Percentiles rank a stretch among this genome's conserved stretches.
These are phyloP conservation scores for Chironomus tentans DNA, from an alignment of 2,888 invertebrate species.

Conservation along the genomic window DNA sequence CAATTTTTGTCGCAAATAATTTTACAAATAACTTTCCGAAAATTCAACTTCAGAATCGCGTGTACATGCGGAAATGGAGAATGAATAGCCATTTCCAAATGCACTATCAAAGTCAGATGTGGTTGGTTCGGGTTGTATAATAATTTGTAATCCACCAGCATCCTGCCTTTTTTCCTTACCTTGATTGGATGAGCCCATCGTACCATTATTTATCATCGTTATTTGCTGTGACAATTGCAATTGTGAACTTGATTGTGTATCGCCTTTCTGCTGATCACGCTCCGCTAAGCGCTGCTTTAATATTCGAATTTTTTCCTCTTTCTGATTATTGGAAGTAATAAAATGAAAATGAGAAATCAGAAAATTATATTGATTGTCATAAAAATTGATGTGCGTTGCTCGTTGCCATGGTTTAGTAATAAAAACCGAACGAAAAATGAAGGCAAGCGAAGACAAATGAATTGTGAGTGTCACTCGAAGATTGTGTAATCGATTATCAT, in stretches of 20 bases:
- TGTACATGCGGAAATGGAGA: constrained; percentile 59
- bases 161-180: constrained; percentile 36
- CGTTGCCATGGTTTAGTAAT: too few species aligned
- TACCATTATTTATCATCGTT: constrained; percentile 28
- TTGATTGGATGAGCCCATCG: constrained; percentile 35
- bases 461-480: not conserved
- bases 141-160: constrained; percentile 46
- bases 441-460: too few species aligned
- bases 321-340: constrained; percentile 50
- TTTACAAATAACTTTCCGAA: constrained; percentile 75
- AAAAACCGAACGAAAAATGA: too few species aligned
- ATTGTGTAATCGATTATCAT: constrained; percentile 13
- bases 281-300: constrained; percentile 73
- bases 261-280: constrained; percentile 55
- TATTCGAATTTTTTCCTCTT: constrained; percentile 79
- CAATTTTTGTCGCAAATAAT: constrained; percentile 8
- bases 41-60: constrained; percentile 80
- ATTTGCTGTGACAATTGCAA: constrained; percentile 32
- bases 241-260: constrained; percentile 33
- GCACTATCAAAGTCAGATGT: constrained; percentile 53
- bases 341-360: too few species aligned
- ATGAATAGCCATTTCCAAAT: constrained; percentile 47
- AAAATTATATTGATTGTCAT: too few species aligned
- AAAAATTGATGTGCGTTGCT: too few species aligned
- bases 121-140: constrained; percentile 65